Conservation (phyloP, 2,888 invertebrate species). For the Cantharis flavilabris region DNA sequence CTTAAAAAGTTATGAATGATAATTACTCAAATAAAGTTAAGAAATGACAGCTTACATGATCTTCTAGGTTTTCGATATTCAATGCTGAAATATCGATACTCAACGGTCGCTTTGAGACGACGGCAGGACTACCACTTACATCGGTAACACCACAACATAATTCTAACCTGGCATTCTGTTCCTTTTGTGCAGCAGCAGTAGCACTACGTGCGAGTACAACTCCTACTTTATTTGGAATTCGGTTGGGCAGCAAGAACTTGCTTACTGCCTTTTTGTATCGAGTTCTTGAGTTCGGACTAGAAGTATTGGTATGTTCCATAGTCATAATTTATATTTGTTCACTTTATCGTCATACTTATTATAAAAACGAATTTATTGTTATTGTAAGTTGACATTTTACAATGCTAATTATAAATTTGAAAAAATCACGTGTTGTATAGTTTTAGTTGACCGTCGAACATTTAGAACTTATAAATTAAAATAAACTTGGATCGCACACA, state of each 20-base stretch:
- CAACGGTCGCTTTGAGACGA: constrained; percentile 50
- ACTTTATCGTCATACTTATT: not conserved
- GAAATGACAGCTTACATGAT: not conserved
- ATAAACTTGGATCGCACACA: constrained; percentile 7
- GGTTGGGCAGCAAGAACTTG: constrained; percentile 50
- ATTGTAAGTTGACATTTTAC: not conserved
- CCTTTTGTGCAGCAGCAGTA: constrained; percentile 23
- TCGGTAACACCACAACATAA: constrained; percentile 30
- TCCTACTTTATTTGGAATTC: constrained; percentile 54
- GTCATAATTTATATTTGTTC: constrained; percentile 34
- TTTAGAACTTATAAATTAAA: constrained; percentile 3
- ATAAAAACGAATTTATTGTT: not conserved
- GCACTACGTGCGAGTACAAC: constrained; percentile 36
- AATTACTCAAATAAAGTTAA: not conserved
- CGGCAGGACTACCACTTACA: constrained; percentile 38
- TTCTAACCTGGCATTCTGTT: constrained; percentile 38
- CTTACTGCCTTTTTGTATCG: constrained; percentile 49
- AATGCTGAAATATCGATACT: constrained; percentile 43
- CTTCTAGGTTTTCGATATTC: constrained; percentile 12
- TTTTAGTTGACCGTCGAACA: constrained; percentile 1
- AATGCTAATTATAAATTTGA: not conserved
- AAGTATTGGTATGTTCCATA: constrained; percentile 44
- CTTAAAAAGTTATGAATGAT: constrained; percentile 3
- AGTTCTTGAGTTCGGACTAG: constrained; percentile 40
- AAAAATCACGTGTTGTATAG: constrained; percentile 5